phyloP scores from a whole-genome alignment of 2,888 invertebrate genomes.

The Heliconius aoede region DNA sequence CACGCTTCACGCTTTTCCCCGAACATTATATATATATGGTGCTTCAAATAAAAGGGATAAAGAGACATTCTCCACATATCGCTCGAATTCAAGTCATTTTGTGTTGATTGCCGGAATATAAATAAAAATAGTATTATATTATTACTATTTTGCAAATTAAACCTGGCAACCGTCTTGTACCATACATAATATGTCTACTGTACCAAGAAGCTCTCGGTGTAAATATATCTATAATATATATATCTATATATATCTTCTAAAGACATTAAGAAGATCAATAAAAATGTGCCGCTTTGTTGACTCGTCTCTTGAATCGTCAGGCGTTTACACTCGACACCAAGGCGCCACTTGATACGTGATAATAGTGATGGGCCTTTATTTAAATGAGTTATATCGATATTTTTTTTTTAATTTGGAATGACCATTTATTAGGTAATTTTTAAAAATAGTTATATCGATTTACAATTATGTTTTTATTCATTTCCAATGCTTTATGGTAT shows the following conservation, averaged over 20 bases:
- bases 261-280: constrained; percentile 38
- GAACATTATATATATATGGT: background rate
- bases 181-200: too few relatives aligned
- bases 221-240: background rate
- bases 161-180: background rate
- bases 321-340: constrained; percentile 42
- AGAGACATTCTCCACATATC: too few relatives aligned
- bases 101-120: too few relatives aligned
- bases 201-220: too few relatives aligned
- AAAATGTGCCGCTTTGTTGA: constrained; percentile 39
- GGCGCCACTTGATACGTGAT: constrained; percentile 39
- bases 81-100: too few relatives aligned
- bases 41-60: too few relatives aligned
- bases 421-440: too few relatives aligned
- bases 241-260: background rate
- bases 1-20: background rate
- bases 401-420: too few relatives aligned
- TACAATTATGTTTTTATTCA: background rate
- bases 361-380: constrained; percentile 29
- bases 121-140: too few relatives aligned
- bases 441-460: too few relatives aligned
- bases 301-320: constrained; percentile 38
- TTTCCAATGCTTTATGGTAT: too few relatives aligned
- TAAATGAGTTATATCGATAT: too few relatives aligned
- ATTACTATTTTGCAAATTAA: background rate